These are phyloP conservation scores for Hydrocynus forskahlii DNA, from an alignment of 2,797 vertebrate genomes.

Conservation along the genomic window DNA sequence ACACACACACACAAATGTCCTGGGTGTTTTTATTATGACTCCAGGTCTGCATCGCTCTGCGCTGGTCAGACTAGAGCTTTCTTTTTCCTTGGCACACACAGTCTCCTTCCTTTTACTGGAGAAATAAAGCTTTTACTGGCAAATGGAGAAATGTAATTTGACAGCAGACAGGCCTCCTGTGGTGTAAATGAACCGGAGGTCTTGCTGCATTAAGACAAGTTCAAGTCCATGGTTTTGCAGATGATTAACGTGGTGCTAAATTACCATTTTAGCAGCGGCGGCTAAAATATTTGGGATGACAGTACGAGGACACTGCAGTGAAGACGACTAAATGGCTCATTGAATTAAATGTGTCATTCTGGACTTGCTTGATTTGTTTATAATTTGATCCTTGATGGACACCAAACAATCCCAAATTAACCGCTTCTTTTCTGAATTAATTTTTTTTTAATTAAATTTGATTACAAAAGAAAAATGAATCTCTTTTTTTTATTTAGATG, in stretches of 20 bases:
- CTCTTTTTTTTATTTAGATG: too few relatives aligned
- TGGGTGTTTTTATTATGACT: background rate
- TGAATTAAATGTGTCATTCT: constrained; percentile 48
- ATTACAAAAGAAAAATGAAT: background rate
- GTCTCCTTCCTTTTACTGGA: constrained; percentile 54
- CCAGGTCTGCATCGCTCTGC: constrained; percentile 18
- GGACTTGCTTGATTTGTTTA: constrained; percentile 39
- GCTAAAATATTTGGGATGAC: constrained; percentile 30
- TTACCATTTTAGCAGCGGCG: constrained; percentile 47
- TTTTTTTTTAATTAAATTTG: background rate
- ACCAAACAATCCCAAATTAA: constrained; percentile 26
- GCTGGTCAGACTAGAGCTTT: constrained; percentile 37
- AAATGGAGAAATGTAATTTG: constrained; percentile 53
- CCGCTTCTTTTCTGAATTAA: background rate
- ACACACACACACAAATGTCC: too few relatives aligned
- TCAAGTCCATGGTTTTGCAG: constrained; percentile 60
- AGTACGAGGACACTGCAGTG: constrained; percentile 26
- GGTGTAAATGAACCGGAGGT: constrained; percentile 63
- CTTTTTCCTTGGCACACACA: constrained; percentile 35
- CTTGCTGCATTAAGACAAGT: constrained; percentile 63
- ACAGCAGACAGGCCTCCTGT: constrained; percentile 59
- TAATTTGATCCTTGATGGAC: constrained; percentile 27
- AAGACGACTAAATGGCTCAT: constrained; percentile 41
- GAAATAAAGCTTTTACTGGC: constrained; percentile 62
- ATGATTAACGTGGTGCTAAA: constrained; percentile 62